Base-by-base conservation (phyloP, 2,113 vertebrate genomes). In the Garra rufa region DNA sequence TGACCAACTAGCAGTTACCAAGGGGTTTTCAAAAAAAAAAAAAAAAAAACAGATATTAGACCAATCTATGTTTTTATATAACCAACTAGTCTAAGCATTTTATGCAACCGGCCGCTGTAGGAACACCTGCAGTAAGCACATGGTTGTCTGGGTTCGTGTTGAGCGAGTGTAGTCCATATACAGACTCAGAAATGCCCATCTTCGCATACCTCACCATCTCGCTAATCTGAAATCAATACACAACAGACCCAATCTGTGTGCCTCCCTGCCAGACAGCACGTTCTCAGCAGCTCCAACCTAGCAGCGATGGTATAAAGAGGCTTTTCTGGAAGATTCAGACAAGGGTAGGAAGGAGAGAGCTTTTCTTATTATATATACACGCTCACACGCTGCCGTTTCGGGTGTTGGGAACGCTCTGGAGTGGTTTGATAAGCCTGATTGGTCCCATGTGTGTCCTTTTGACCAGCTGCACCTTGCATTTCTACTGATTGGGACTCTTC, bases 401-500 rank as follows among this genome's bases (percentile, higher is more conserved):
- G 55, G 55, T 63, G 38, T 43, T 28, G 26, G 78, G 67, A 80
- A 70, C 8, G 55, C 52, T 38, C 30, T 61, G n/a, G 28, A 57
- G 74, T 50, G 78, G 75, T 50, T 76, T 75, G 83, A 87, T 87
- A 76, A 81, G 83, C 71, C 75, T 81, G 77, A 82, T 76, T 85
- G 78, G 46, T 73, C 61, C 71, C 71, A 70, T 70, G 61, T 85
- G 77, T 84, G 63, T 87, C 77, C 24, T 70, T 76, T 52, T 44
- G 44, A 65, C 76, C 82, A 81, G 69, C 78, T 83, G 61, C 46
- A 79, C 75, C 79, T 76, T 19, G 21, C 55, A 46, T 77, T 65
- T 57, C 38, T 48, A 30, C 41, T 48, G 59, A 80, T 67, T 30
- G 17, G 26, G 15, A 44, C 24, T 48, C 78, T 67, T 80, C 15